Evolutionary conservation across 2,888 invertebrate species (phyloP).

Genomic region (Conchocele bisecta): DNA sequence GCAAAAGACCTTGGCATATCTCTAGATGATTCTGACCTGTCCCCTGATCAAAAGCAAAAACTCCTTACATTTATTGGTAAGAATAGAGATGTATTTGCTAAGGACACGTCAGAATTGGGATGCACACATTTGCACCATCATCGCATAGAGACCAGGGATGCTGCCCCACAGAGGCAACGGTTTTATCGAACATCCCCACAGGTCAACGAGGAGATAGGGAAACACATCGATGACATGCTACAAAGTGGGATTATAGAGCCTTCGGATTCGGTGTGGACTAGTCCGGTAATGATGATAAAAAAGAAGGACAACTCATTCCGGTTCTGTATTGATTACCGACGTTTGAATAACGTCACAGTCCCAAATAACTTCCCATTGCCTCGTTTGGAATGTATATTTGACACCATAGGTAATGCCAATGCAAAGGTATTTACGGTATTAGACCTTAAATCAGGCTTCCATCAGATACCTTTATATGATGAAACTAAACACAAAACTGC

Average conservation of each 20-base stretch:
- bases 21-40: constrained; percentile 18
- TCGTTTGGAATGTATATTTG: too few relatives aligned
- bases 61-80: constrained; percentile 18
- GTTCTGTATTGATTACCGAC: constrained; percentile 52
- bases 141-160: constrained; percentile 44
- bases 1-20: constrained; percentile 11
- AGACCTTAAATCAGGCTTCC: too few relatives aligned
- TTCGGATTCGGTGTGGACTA: constrained; percentile 42
- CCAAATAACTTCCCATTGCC: constrained; percentile 48
- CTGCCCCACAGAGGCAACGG: constrained; percentile 34
- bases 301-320: constrained; percentile 45
- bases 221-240: constrained; percentile 46
- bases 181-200: constrained; percentile 29
- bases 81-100: constrained; percentile 40
- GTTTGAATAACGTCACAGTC: constrained; percentile 19
- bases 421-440: too few relatives aligned
- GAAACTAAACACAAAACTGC: too few relatives aligned
- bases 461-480: too few relatives aligned
- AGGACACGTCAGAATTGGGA: constrained; percentile 34
- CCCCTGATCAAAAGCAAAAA: constrained; percentile 7
- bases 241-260: constrained; percentile 50
- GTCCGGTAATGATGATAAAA: constrained; percentile 49
- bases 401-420: too few relatives aligned
- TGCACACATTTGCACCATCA: constrained; percentile 19
- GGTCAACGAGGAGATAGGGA: constrained; percentile 23